phyloP scores from a whole-genome alignment of 2,797 vertebrate genomes.

The Zenarchopterus dispar region DNA sequence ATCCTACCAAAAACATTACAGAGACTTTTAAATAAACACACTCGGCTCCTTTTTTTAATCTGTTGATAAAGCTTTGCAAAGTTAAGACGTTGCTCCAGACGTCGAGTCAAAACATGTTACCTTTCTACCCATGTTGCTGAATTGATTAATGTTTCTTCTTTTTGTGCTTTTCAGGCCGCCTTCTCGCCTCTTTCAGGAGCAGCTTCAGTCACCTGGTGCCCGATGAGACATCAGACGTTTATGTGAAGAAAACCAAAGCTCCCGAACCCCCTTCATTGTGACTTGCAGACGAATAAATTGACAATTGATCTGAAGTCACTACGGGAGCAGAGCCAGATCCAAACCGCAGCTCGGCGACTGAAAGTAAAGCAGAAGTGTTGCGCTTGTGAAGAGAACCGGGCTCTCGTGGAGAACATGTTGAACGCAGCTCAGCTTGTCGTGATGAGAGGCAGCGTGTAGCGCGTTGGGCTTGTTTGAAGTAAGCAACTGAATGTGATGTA shows the following conservation, averaged over 20 bases:
- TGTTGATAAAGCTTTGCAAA: constrained; percentile 40
- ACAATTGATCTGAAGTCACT: background rate
- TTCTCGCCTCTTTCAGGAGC: constrained; percentile 86
- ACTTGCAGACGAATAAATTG: constrained; percentile 20
- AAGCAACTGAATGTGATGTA: constrained; percentile 82
- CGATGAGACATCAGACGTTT: constrained; percentile 83
- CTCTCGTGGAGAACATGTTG: constrained; percentile 27
- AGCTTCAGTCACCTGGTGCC: constrained; percentile 84
- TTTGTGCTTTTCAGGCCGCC: constrained; percentile 78
- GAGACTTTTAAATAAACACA: constrained; percentile 31
- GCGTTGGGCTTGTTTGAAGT: constrained; percentile 54
- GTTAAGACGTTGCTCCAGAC: constrained; percentile 33
- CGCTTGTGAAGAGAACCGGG: constrained; percentile 21
- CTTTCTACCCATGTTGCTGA: constrained; percentile 27
- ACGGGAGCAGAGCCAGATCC: constrained; percentile 4
- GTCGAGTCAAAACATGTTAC: constrained; percentile 47
- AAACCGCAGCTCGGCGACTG: background rate
- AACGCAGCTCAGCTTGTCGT: constrained; percentile 25
- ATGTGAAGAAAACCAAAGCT: constrained; percentile 82
- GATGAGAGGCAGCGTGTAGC: constrained; percentile 30
- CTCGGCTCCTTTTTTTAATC: constrained; percentile 28
- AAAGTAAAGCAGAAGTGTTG: constrained; percentile 28
- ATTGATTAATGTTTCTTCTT: constrained; percentile 9
- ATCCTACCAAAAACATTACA: constrained; percentile 31
- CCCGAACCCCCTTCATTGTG: constrained; percentile 60